These are phyloP conservation scores for Spilarctia lutea DNA, from an alignment of 2,888 invertebrate genomes.

Conservation along the genomic window DNA sequence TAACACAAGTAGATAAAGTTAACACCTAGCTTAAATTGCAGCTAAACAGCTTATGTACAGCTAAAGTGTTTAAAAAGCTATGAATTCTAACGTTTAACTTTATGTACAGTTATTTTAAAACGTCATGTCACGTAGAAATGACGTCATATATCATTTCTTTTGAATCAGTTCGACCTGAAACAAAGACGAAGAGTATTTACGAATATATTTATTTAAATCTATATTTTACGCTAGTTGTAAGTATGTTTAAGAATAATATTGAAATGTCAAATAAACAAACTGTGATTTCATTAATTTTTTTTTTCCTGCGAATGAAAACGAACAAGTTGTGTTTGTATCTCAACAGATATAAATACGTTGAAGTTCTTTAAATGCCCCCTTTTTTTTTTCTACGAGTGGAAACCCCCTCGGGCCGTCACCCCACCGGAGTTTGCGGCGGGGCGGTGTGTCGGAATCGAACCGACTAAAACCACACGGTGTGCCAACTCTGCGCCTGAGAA, in stretches of 20 bases:
- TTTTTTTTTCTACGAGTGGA: too few relatives aligned
- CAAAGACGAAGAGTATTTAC: too few relatives aligned
- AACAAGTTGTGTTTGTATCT: too few relatives aligned
- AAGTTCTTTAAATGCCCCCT: too few relatives aligned
- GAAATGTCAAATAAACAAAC: conserved; percentile 55
- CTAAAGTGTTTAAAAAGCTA: neutral
- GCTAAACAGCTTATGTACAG: neutral
- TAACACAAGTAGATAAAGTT: neutral
- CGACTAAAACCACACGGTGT: too few relatives aligned
- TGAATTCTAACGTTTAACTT: neutral
- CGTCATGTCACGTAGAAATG: neutral
- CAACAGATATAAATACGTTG: too few relatives aligned
- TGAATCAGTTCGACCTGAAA: neutral
- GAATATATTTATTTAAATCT: conserved; percentile 17
- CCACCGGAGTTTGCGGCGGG: too few relatives aligned
- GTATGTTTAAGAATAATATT: conserved; percentile 1
- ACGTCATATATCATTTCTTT: neutral
- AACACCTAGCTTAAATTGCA: neutral
- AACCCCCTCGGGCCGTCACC: too few relatives aligned
- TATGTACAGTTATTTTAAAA: neutral
- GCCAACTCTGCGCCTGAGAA: too few relatives aligned
- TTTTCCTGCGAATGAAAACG: neutral
- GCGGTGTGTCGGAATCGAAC: too few relatives aligned
- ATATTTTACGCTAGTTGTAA: conserved; percentile 13
- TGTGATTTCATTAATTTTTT: conserved; percentile 53